Evolutionary conservation across 2,888 invertebrate species (phyloP), one percentile per base, ranked within the genome.

Genomic region (Drosophila robusta): DNA sequence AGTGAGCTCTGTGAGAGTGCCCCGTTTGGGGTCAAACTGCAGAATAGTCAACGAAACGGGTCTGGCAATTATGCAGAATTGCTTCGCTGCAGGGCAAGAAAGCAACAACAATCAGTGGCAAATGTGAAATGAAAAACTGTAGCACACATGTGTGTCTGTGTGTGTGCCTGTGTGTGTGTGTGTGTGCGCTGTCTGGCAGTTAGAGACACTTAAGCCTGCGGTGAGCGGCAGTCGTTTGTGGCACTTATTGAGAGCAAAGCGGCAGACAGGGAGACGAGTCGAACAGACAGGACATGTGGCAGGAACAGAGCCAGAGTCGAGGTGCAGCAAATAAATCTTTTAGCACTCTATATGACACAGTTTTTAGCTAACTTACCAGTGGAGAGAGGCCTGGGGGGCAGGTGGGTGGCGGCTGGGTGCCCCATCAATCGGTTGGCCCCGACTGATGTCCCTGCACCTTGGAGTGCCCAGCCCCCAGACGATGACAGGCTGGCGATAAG

Each of bases 341-440:
- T 78, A 88, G 81, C 78, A 81, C 88, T 88, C 80, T 81, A 83
- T 87, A 82, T 90, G 90, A 90, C 90, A 90, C 71, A 90, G 75
- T 90, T 90, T 76, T 34, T 4, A 7, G 34, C 26, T 12, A 61
- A 54, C 61, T 46, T 51, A 47, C 18, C 47, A 29, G 9, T 3
- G 29, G 9, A 2, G 3, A 29, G 3, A 60, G 32, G 18, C 1
- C 18, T 18, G 18, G 45, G 46, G 54, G 57, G 32, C 9, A 38
- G 34, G 14, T 49, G 45, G 14, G 26, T n/a, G n/a, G n/a, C n/a
- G n/a, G n/a, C n/a, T n/a, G 57, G 60, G 46, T 44, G 54, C 42
- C 81, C 74, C 84, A 86, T 83, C 83, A 83, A 83, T 80, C 84
- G 74, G 71, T 64, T 71, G 79, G 49, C 64, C 69, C 42, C 57